Base-by-base conservation (phyloP, 2,797 vertebrate species). In the Hozukius guyotensis region DNA sequence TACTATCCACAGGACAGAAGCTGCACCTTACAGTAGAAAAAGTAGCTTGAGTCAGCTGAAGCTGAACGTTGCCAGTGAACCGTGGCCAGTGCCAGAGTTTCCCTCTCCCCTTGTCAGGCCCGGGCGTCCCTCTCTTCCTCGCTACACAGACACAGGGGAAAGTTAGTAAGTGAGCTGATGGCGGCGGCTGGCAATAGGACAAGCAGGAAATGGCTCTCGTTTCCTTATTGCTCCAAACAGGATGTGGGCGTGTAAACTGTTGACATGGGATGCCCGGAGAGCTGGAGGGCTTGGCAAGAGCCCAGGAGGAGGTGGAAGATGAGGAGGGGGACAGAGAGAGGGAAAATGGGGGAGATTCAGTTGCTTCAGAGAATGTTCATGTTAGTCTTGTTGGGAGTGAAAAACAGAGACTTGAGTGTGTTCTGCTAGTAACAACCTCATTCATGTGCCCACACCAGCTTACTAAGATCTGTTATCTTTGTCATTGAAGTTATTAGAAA, bases 141-240 rank as follows among this genome's bases (percentile, higher is more conserved):
- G 72, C 81, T 85, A 88, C 61, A 22, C 82, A 13, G 53, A 74
- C 16, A 0, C 49, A 80, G 83, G 74, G 59, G 84, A 84, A 77
- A 81, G 83, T 84, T 85, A 68, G 83, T 70, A 74, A 88, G 81
- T 25, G 88, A 87, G 87, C 73, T 73, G 83, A 89, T 83, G 83
- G 86, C 76, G 85, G 89, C 67, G 82, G 86, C 88, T 95, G 94
- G 93, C 94, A 94, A 65, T 46, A 64, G 62, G 87, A 89, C 93
- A 92, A 90, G 91, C 88, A 95, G 95, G 95, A 96, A 96, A 95
- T 92, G 61, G 92, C 87, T 91, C 85, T 93, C 53, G 91, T 95
- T 96, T 96, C 94, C 94, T 95, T 96, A 96, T 96, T 96, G 93
- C 95, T 95, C 88, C 93, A 96, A 95, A 96, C 95, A 96, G 95